Evolutionary conservation across 53 echinoderm and acorn worm genomes (phyloP).

Genomic region (Zoroaster sp.): DNA sequence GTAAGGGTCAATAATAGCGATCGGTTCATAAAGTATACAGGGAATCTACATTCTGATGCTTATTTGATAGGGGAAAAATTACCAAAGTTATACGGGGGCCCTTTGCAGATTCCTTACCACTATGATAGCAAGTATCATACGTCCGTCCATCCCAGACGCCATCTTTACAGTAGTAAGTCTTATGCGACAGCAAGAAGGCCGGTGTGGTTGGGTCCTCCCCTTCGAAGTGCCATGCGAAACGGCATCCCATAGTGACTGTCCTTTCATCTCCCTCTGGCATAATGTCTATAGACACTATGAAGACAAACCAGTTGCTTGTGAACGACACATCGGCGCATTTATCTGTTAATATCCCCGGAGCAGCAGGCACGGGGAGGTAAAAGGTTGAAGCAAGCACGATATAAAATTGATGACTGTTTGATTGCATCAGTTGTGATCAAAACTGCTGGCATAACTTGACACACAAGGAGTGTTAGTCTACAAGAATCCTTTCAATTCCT

Average conservation of each 20-base stretch:
- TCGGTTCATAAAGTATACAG: too few relatives aligned
- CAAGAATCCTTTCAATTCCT: too few relatives aligned
- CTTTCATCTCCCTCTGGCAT: slow-evolving; percentile 25
- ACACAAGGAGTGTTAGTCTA: too few relatives aligned
- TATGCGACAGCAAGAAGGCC: slow-evolving; percentile 8
- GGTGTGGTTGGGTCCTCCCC: slow-evolving; percentile 48
- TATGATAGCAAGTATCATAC: not conserved
- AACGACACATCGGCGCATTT: not conserved
- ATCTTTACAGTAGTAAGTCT: slow-evolving; percentile 11
- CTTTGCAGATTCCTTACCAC: not conserved
- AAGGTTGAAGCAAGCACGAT: too few relatives aligned
- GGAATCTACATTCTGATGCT: too few relatives aligned
- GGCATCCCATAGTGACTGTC: slow-evolving; percentile 37
- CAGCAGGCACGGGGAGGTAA: too few relatives aligned
- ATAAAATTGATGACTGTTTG: too few relatives aligned
- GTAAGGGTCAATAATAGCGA: too few relatives aligned
- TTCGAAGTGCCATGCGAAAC: slow-evolving; percentile 44
- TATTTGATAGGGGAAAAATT: too few relatives aligned
- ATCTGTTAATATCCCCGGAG: not conserved
- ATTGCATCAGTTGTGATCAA: too few relatives aligned
- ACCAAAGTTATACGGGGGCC: too few relatives aligned
- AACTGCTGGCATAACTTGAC: too few relatives aligned
- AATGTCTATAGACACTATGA: slow-evolving; percentile 1
- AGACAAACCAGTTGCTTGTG: not conserved
- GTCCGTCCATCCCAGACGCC: slow-evolving; percentile 5